Evolutionary conservation across 2,113 vertebrate species (phyloP).

Genomic region (Felis chaus): DNA sequence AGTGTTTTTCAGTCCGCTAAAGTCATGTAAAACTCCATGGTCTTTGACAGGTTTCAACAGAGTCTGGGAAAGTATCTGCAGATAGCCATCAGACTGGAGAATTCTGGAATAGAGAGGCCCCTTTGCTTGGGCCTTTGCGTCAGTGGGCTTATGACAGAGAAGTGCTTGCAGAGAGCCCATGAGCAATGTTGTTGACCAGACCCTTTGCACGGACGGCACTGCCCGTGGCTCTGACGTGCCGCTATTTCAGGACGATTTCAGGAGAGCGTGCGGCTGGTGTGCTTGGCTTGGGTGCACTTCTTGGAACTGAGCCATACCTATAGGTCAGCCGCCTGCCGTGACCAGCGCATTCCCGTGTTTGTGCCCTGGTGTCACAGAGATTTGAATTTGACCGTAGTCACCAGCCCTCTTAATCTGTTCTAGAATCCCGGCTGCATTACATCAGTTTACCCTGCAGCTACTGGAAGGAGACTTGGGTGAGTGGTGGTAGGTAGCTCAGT

Average conservation of each 20-base stretch:
- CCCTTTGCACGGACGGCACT: background rate
- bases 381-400: background rate
- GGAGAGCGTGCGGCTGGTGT: background rate
- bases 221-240: background rate
- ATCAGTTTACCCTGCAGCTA: background rate
- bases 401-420: background rate
- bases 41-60: background rate
- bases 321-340: background rate
- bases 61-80: background rate
- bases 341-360: background rate
- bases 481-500: background rate
- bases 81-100: background rate
- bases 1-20: background rate
- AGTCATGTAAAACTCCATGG: background rate
- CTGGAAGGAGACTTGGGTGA: background rate
- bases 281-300: background rate
- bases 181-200: background rate
- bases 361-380: background rate
- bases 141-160: background rate
- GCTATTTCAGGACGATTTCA: background rate
- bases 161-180: background rate
- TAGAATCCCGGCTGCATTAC: background rate
- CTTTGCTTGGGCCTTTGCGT: too few species aligned
- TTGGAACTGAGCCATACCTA: background rate
- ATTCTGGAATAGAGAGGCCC: background rate